Base-by-base conservation (phyloP, 2,888 invertebrate species). In the Linnaemya tessellans region DNA sequence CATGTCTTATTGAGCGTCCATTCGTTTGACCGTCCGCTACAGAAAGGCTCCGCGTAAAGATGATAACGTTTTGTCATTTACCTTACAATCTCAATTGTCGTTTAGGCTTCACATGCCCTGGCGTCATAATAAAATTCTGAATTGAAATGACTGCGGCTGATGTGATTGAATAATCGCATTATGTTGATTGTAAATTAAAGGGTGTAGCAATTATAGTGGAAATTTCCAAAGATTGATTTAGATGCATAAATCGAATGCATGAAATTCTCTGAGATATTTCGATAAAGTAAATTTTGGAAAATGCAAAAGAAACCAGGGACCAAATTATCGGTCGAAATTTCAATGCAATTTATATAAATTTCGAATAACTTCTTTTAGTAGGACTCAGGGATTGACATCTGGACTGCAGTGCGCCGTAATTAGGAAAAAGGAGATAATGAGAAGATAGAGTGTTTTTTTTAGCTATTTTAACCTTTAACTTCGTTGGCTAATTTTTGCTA, bases 141-240 rank as follows among this genome's bases (percentile, higher is more conserved):
- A 65, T 65, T 38, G 2, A 58, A 43, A 18, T 75, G 51, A 73
- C 74, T 38, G 65, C 11, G 15, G 51, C 43, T 15, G 20, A 22
- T 67, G 71, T 80, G 80, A 80, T 77, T 73, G 71, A 80, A 75
- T 80, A 65, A 84, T 77, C 58, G 51, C 18, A 51, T 80, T 81
- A 46, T 54, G 35, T 54, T 70, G 43, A 54, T 46, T 20, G 25
- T 56, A 54, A 64, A 38, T 22, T n/a, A 64, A 54, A 56, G 79
- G 46, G 43, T 35, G 35, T 46, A 46, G 9, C 25, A 30, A 49
- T 3, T 43, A 11, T 35, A 43, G 46, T 41, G 18, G 13, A 7
- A 8, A 18, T 35, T 35, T 46, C 13, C 10, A 30, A 2, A 49
- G 49, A 11, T n/a, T 11, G 9, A 4, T 30, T 15, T 15, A 30